Base-by-base conservation (phyloP, 2,113 vertebrate genomes). In the Lagopus leucura region DNA sequence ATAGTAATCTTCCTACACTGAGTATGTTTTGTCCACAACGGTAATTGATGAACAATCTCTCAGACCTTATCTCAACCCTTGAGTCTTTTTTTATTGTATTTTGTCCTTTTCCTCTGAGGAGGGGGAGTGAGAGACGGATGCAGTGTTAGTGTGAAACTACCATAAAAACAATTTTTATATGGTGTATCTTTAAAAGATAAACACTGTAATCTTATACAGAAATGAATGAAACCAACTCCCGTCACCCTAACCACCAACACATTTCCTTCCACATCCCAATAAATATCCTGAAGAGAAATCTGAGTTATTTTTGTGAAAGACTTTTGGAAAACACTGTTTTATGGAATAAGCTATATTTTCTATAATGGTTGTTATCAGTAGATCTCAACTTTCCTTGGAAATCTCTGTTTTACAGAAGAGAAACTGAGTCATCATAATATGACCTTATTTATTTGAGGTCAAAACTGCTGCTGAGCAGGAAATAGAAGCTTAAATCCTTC, bases 261-360 rank as follows among this genome's bases (percentile, higher is more conserved):
- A 6, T 8, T 7, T 1, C 7, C 7, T 4, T 5, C 2, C 8
- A 10, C 7, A 25, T 6, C 4, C 0, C 5, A 52, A 19, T 40
- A 20, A 75, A n/a, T 2, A 61, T 77, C 6, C 43, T 17, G 38
- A 24, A 82, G 10, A 52, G 28, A 77, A 86, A 50, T 3, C 8
- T 63, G 1, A 17, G 3, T 66, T 42, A 0, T 1, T 2, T 4
- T 75, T 50, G 17, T 21, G 2, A 36, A 42, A 75, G 5, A 24
- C 14, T 67, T 58, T 81, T 86, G 9, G 54, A 73, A 84, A 73
- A 30, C 13, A 38, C 1, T 57, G 1, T 4, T 47, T 73, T 58
- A 1, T 1, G 2, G 5, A 5, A 70, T 0, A 1, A 78, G 2
- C 8, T 83, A 2, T 57, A 43, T 57, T 79, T 86, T 84, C 57